These are phyloP conservation scores for Apis cerana DNA, from an alignment of 1,140 invertebrate genomes.

Conservation along the genomic window DNA sequence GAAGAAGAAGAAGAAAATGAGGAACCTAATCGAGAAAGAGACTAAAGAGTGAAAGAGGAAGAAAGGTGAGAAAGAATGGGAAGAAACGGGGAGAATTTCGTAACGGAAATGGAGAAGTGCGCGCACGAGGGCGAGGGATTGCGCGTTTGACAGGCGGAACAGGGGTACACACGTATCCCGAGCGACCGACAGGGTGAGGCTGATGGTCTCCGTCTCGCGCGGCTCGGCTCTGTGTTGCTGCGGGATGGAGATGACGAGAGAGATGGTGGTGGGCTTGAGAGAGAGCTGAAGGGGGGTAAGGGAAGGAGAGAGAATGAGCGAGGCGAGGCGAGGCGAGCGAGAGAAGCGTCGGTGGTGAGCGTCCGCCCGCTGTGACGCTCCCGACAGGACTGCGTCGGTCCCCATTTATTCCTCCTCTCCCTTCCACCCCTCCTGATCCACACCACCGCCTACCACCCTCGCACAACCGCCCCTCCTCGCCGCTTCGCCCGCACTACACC, in stretches of 20 bases:
- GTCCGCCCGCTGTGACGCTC: slow-evolving; percentile 77
- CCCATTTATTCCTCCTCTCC: slow-evolving; percentile 70
- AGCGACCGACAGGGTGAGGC: slow-evolving; percentile 37
- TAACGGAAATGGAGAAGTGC: neutral
- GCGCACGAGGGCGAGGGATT: neutral
- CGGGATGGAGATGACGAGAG: slow-evolving; percentile 39
- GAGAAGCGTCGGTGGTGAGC: slow-evolving; percentile 69
- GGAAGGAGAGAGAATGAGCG: slow-evolving; percentile 39
- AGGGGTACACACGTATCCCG: slow-evolving; percentile 11
- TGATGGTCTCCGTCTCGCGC: slow-evolving; percentile 33
- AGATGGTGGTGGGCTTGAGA: neutral
- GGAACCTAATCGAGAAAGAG: neutral
- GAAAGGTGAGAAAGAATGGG: neutral
- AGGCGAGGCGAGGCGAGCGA: slow-evolving; percentile 61
- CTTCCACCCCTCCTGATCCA: slow-evolving; percentile 49
- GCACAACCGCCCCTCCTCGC: slow-evolving; percentile 31
- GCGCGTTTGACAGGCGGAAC: neutral
- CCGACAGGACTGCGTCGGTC: slow-evolving; percentile 79
- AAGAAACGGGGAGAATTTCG: neutral
- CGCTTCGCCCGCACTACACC: slow-evolving; percentile 21
- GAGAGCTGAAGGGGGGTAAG: neutral
- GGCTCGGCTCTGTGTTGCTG: slow-evolving; percentile 37
- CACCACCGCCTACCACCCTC: slow-evolving; percentile 54
- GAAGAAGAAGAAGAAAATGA: neutral
- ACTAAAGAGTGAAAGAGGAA: neutral